Base-by-base conservation (phyloP, 1,140 invertebrate species). In the Mizuhopecten yessoensis region DNA sequence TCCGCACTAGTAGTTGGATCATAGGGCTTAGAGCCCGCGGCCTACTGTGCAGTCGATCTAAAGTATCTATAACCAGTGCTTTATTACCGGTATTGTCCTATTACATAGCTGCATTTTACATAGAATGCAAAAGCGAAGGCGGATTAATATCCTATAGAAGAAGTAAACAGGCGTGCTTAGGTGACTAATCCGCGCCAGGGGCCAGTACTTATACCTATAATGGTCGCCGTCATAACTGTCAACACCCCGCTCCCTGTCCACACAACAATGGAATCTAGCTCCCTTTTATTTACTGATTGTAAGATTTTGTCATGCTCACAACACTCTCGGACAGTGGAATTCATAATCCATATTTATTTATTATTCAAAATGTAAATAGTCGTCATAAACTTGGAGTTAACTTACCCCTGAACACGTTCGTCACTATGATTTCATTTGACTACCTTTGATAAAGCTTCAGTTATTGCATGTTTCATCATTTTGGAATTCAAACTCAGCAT, bases 1-100 rank as follows among this genome's bases (percentile, higher is more conserved):
- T 75, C 57, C 57, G 57, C 57, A n/a, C 57, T 75, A 29, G 57
- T 75, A 75, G 57, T 29, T 75, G 57, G 57, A 75, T 75, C 57
- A 75, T 75, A 75, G 57, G 57, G 57, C 57, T 75, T 75, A 75
- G 57, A 75, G 57, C 57, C 57, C 57, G n/a, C n/a, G 57, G 57
- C 57, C 23, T 75, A 75, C 57, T 75, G 57, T 75, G 57, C 57
- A 75, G 57, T 75, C 57, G 57, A 75, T 75, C 23, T 75, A 75
- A 75, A 75, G 57, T 75, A 75, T 57, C 17, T 23, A 57, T 75
- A 75, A n/a, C 57, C n/a, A 75, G 11, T 75, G n/a, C 57, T 75
- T 75, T 75, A 75, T 75, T 75, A n/a, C 57, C 17, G 2, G 17
- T 17, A 75, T 75, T 75, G 57, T 75, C 57, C 57, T 75, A 75